phyloP scores from a whole-genome alignment of 2,797 vertebrate genomes.

The Catamblyrhynchus diadema region DNA sequence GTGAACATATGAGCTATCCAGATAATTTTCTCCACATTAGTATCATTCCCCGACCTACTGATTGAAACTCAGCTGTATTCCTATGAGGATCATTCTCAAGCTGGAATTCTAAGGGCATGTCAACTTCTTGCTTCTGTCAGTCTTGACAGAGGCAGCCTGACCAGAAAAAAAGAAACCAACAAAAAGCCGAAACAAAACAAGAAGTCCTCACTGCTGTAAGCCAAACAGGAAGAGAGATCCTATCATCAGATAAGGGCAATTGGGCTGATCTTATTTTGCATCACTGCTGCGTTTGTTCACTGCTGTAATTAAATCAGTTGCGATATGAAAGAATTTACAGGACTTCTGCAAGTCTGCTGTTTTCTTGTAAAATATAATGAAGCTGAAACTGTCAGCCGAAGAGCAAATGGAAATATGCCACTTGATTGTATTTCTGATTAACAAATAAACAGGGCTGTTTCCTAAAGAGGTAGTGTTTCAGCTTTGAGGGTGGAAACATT shows the following conservation, averaged over 20 bases:
- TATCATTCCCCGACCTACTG: slow-evolving; percentile 84
- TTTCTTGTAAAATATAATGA: slow-evolving; percentile 73
- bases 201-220: slow-evolving; percentile 68
- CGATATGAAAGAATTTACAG: slow-evolving; percentile 68
- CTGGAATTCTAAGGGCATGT: slow-evolving; percentile 60
- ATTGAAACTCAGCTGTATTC: slow-evolving; percentile 76
- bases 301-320: slow-evolving; percentile 72
- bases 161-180: slow-evolving; percentile 56
- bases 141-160: slow-evolving; percentile 65
- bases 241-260: slow-evolving; percentile 68
- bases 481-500: slow-evolving; percentile 73
- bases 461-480: slow-evolving; percentile 72
- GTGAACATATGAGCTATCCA: slow-evolving; percentile 97
- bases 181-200: slow-evolving; percentile 49
- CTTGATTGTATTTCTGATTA: slow-evolving; percentile 76
- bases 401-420: slow-evolving; percentile 73
- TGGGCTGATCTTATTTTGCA: slow-evolving; percentile 69
- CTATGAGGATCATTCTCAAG: slow-evolving; percentile 40
- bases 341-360: slow-evolving; percentile 70
- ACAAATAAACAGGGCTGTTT: slow-evolving; percentile 78
- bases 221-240: slow-evolving; percentile 74
- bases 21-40: slow-evolving; percentile 99
- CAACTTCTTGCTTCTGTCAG: slow-evolving; percentile 59
- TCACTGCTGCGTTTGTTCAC: slow-evolving; percentile 69
- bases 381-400: slow-evolving; percentile 68